phyloP scores from a whole-genome alignment of 2,113 vertebrate species.

The Falco punctatus region DNA sequence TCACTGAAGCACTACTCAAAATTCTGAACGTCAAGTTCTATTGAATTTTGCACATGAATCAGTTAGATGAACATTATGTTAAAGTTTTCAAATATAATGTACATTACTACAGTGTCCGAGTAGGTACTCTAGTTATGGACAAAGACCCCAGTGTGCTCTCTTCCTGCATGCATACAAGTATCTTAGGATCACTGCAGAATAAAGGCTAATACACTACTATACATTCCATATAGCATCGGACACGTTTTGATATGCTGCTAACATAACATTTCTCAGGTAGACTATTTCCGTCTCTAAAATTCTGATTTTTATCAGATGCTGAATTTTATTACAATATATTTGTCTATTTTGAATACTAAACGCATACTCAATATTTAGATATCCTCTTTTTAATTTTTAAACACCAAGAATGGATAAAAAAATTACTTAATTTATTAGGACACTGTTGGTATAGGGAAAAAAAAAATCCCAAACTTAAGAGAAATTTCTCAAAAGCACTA shows the following conservation, averaged over 20 bases:
- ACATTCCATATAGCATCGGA: neutral
- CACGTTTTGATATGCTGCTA: neutral
- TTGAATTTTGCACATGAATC: neutral
- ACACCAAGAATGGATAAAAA: neutral
- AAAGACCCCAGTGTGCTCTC: neutral
- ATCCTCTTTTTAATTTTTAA: neutral
- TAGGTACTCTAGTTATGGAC: neutral
- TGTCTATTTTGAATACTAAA: neutral
- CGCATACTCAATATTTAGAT: neutral
- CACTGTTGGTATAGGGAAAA: neutral
- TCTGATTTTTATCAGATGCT: neutral
- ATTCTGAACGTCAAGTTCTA: neutral
- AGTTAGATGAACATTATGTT: neutral
- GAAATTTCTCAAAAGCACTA: neutral
- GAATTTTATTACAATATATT: neutral
- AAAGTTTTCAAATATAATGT: neutral
- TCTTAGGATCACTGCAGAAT: neutral
- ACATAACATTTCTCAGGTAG: neutral
- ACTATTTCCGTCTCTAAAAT: neutral
- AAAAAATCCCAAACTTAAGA: neutral
- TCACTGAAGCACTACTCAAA: neutral
- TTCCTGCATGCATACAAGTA: neutral
- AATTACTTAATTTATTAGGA: neutral
- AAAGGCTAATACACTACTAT: neutral
- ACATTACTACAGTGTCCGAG: neutral